Evolutionary conservation across 2,888 invertebrate genomes (phyloP).

Genomic region (Myopa testacea): DNA sequence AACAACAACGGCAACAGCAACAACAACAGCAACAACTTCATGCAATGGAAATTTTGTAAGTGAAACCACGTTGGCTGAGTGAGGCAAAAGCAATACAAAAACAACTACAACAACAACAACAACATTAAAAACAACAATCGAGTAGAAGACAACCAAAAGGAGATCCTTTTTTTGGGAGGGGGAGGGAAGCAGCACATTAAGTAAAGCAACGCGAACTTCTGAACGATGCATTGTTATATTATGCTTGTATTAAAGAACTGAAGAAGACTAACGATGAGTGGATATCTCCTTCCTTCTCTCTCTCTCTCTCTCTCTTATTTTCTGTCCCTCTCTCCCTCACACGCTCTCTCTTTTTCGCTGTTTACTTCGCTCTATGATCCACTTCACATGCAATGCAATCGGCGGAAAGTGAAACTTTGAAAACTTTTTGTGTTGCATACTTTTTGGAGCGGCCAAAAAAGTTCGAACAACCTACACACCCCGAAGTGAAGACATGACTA

Average conservation of each 20-base stretch:
- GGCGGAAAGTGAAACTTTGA: slow-evolving; percentile 28
- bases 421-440: slow-evolving; percentile 7
- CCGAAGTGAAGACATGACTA: neutral
- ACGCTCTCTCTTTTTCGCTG: no score
- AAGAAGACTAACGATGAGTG: neutral
- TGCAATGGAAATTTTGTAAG: slow-evolving; percentile 9
- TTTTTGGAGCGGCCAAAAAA: neutral
- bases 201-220: neutral
- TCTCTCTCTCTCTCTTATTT: no score
- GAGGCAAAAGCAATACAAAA: no score
- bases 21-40: neutral
- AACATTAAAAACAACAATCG: no score
- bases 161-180: neutral
- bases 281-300: no score
- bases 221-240: neutral
- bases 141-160: neutral
- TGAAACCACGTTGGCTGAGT: neutral
- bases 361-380: neutral
- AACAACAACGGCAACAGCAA: neutral
- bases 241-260: neutral
- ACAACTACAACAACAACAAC: no score
- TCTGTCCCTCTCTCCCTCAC: no score
- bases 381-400: slow-evolving; percentile 27
- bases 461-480: neutral
- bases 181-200: neutral